phyloP scores from a whole-genome alignment of 2,113 vertebrate genomes.

The Catharus minimus region DNA sequence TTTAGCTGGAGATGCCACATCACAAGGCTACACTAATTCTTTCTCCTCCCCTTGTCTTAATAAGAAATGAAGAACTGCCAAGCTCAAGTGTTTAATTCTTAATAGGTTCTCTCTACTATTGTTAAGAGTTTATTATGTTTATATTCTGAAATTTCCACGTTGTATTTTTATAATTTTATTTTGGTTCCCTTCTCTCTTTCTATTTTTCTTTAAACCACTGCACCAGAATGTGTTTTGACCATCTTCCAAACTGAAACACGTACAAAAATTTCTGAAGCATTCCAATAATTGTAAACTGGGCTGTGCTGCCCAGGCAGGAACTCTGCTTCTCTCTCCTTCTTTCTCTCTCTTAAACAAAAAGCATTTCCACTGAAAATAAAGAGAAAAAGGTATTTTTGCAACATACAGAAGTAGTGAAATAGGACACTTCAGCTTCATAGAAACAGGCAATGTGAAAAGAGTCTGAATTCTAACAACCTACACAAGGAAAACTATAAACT shows the following conservation, averaged over 20 bases:
- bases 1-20: slow-evolving; percentile 61
- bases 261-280: slow-evolving; percentile 69
- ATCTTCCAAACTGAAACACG: slow-evolving; percentile 66
- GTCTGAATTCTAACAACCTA: slow-evolving; percentile 7
- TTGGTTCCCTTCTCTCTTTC: slow-evolving; percentile 37
- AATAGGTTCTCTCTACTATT: slow-evolving; percentile 16
- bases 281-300: slow-evolving; percentile 69
- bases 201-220: slow-evolving; percentile 60
- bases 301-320: slow-evolving; percentile 62
- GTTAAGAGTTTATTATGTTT: slow-evolving; percentile 51
- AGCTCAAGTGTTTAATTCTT: slow-evolving; percentile 16
- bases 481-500: slow-evolving; percentile 12
- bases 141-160: slow-evolving; percentile 50
- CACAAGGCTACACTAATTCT: slow-evolving; percentile 49
- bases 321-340: slow-evolving; percentile 34
- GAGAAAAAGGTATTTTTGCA: slow-evolving; percentile 44
- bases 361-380: slow-evolving; percentile 56
- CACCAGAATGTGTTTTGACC: slow-evolving; percentile 68
- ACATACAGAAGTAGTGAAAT: slow-evolving; percentile 55
- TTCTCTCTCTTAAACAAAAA: slow-evolving; percentile 43
- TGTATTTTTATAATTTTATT: slow-evolving; percentile 62
- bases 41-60: neutral
- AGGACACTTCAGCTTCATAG: slow-evolving; percentile 18
- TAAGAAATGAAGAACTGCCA: neutral
- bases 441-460: slow-evolving; percentile 17